These are phyloP conservation scores for Poeciliopsis paucimaculata DNA, from an alignment of 2,797 vertebrate species.

Conservation along the genomic window DNA sequence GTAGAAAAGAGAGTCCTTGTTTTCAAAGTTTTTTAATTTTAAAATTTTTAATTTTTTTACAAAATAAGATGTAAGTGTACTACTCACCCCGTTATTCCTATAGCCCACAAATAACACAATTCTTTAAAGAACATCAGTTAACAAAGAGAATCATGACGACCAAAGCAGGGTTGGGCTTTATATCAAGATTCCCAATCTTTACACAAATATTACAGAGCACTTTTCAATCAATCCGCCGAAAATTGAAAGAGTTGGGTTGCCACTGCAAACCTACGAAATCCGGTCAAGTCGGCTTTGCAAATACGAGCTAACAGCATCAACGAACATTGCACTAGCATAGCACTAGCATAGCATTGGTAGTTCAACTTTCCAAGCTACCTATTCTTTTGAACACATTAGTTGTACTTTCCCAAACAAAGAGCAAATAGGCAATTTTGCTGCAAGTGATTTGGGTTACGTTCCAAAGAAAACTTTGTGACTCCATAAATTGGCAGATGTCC, in stretches of 20 bases:
- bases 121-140: background rate
- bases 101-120: background rate
- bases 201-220: background rate
- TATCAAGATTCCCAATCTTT: background rate
- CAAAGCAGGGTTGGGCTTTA: background rate
- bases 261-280: background rate
- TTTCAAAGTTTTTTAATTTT: background rate
- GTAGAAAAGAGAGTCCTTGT: background rate
- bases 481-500: background rate
- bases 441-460: background rate
- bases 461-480: background rate
- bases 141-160: background rate
- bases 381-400: background rate
- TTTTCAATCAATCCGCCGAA: background rate
- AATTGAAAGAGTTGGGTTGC: background rate
- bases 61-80: background rate
- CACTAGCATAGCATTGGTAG: background rate
- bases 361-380: background rate
- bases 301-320: too few species aligned
- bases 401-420: background rate
- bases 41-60: background rate
- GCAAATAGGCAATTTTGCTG: background rate
- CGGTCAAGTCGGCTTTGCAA: background rate
- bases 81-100: background rate
- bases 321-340: background rate